phyloP scores from a whole-genome alignment of 2,113 vertebrate species.

The Thryonomys swinderianus region DNA sequence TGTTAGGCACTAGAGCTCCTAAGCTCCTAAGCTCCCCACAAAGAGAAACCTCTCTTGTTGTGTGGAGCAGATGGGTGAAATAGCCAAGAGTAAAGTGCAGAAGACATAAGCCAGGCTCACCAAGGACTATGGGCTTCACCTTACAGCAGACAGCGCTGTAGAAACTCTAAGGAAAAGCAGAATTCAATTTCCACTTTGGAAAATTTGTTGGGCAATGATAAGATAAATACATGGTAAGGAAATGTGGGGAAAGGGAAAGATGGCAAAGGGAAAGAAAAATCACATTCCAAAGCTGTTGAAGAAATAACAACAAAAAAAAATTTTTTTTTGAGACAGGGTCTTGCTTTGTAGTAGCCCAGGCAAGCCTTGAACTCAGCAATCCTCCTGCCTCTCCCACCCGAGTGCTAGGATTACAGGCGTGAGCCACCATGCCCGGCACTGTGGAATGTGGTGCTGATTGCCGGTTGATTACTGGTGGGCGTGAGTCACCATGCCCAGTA shows the following conservation, averaged over 20 bases:
- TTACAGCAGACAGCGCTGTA: neutral
- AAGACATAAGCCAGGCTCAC: neutral
- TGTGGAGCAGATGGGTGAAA: neutral
- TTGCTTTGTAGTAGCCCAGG: too few species aligned
- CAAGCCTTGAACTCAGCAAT: too few species aligned
- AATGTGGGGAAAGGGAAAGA: neutral
- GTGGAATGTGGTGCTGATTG: too few species aligned
- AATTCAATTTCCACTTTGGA: conserved; percentile 27
- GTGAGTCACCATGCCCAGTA: too few species aligned
- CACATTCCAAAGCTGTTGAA: conserved; percentile 51
- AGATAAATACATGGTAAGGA: neutral
- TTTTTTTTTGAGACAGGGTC: too few species aligned
- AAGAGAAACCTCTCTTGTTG: neutral
- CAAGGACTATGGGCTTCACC: conserved; percentile 9
- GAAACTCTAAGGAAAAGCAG: neutral
- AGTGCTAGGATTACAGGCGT: too few species aligned
- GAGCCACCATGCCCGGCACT: too few species aligned
- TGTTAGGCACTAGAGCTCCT: neutral
- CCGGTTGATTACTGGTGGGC: too few species aligned
- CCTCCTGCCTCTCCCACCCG: too few species aligned
- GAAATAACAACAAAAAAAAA: too few species aligned
- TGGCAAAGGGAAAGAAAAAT: neutral
- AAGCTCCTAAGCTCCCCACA: too few species aligned
- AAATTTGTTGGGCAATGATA: neutral
- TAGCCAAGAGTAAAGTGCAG: neutral